Conservation (phyloP, 2,113 vertebrate genomes). For the Probosciger aterrimus region DNA sequence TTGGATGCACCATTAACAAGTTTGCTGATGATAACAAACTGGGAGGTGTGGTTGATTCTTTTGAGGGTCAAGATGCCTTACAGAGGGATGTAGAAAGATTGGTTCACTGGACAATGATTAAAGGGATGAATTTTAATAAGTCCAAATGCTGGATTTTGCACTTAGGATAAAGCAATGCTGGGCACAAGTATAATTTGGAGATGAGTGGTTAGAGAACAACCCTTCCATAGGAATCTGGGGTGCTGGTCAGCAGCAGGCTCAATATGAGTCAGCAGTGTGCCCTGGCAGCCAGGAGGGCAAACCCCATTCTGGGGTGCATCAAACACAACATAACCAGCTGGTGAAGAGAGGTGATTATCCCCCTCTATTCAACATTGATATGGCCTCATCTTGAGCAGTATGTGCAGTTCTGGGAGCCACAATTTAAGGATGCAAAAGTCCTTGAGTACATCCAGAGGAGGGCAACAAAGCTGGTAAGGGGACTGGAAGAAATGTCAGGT, state of each 20-base stretch:
- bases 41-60: neutral
- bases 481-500: neutral
- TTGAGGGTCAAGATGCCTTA: neutral
- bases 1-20: neutral
- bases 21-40: neutral
- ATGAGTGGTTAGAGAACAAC: neutral
- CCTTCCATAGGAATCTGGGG: neutral
- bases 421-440: neutral
- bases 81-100: neutral
- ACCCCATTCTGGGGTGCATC: too few relatives aligned
- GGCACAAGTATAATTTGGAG: neutral
- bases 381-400: too few relatives aligned
- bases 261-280: too few relatives aligned
- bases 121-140: neutral
- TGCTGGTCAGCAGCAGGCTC: neutral
- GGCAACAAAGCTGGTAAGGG: neutral
- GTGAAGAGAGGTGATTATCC: neutral
- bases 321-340: neutral
- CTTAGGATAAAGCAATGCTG: fast-evolving
- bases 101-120: neutral
- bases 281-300: neutral
- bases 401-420: too few relatives aligned
- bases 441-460: neutral
- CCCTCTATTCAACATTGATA: neutral
- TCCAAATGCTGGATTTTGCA: neutral